These are phyloP conservation scores for Onychomys torridus DNA, from an alignment of 2,797 vertebrate species.

Conservation along the genomic window DNA sequence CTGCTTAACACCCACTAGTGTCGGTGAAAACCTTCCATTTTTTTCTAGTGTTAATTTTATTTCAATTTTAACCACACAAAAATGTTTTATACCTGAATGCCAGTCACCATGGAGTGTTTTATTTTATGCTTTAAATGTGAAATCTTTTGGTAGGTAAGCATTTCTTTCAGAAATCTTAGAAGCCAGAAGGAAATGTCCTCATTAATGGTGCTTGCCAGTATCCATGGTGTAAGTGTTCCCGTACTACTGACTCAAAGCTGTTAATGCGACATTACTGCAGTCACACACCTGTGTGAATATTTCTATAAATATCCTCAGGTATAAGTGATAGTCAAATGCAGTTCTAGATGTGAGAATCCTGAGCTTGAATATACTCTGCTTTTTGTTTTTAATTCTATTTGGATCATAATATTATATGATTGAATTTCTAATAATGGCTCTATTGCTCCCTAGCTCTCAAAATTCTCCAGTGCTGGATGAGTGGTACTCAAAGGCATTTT, in stretches of 20 bases:
- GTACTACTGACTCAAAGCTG: background rate
- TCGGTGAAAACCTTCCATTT: background rate
- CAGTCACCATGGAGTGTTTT: background rate
- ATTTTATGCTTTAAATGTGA: conserved; percentile 2
- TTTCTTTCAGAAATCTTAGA: background rate
- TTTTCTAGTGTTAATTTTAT: background rate
- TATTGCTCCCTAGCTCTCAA: background rate
- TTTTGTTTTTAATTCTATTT: background rate
- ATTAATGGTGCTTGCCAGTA: background rate
- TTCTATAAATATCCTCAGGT: background rate
- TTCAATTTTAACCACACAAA: background rate
- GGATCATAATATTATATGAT: background rate
- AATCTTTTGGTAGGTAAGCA: background rate
- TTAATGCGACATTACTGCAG: background rate
- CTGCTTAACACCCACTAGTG: background rate
- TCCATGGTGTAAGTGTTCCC: background rate
- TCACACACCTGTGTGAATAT: background rate
- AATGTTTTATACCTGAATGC: background rate
- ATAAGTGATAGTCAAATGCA: background rate
- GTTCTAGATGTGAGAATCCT: background rate
- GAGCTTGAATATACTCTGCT: background rate
- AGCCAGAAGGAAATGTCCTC: background rate
- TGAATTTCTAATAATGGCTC: conserved; percentile 4
- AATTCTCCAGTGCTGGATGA: background rate
- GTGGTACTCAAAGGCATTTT: background rate